Conservation (phyloP, 2,888 invertebrate genomes). For the Loripinus fragilis region DNA sequence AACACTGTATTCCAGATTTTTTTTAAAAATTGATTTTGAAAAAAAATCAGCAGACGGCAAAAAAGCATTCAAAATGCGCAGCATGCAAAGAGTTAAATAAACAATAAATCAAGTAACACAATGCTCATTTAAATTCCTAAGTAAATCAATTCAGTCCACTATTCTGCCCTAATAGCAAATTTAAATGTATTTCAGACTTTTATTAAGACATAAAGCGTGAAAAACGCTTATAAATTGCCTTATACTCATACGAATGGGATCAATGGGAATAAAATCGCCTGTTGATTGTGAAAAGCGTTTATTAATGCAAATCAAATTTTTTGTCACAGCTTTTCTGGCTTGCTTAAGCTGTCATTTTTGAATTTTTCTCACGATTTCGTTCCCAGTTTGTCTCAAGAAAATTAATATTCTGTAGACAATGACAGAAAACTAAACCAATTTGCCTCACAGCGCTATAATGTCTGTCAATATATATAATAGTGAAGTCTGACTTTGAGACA, state of each 20-base stretch:
- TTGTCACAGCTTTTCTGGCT: not conserved
- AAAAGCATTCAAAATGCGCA: too few relatives aligned
- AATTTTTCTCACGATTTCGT: not conserved
- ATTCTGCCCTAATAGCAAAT: not conserved
- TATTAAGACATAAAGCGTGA: slow-evolving; percentile 10
- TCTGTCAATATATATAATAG: too few relatives aligned
- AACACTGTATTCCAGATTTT: too few relatives aligned
- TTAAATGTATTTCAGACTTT: slow-evolving; percentile 18
- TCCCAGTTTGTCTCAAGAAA: slow-evolving; percentile 1
- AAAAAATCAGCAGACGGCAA: too few relatives aligned
- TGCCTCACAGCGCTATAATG: not conserved
- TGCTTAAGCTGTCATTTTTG: not conserved
- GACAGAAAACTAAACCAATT: not conserved
- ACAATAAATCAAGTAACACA: not conserved
- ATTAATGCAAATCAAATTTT: slow-evolving; percentile 1
- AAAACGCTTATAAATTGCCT: slow-evolving; percentile 6
- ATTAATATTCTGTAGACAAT: not conserved
- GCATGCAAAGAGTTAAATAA: too few relatives aligned
- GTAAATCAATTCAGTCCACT: slow-evolving; percentile 2
- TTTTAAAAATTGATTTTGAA: too few relatives aligned
- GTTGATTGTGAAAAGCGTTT: slow-evolving; percentile 1
- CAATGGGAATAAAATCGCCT: not conserved
- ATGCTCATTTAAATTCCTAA: slow-evolving; percentile 7
- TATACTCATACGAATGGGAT: not conserved
- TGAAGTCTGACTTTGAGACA: too few relatives aligned